Base-by-base conservation (phyloP, 2,888 invertebrate species). In the Rhagonycha lutea region DNA sequence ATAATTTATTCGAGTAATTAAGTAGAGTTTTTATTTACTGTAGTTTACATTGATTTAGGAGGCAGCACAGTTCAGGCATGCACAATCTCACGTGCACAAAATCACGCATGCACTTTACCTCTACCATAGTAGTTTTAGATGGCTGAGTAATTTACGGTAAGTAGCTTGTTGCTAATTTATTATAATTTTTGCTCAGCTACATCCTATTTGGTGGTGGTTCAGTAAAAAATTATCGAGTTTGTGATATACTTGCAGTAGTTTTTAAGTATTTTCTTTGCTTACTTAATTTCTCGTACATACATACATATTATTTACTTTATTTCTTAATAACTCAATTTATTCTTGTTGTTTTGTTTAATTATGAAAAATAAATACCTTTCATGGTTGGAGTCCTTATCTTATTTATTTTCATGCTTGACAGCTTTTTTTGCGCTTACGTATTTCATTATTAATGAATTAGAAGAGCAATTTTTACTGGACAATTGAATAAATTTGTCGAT, bases 41-140 rank as follows among this genome's bases (percentile, higher is more conserved):
- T 86, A 86, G 86, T 87, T 87, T 87, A 85, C 86, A 84, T 87
- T 87, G 83, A 86, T 80, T 82, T 87, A 87, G 87, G 87, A 86
- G 85, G 85, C 86, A 85, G 85, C 86, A 87, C 87, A 86, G 82
- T 86, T 85, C 86, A 85, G 86, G 87, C 86, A 87, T 87, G 87
- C 86, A 85, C 86, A 85, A 84, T 85, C 84, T 84, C 85, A 84
- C 84, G 85, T 85, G 85, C 86, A 86, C 86, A 86, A 86, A 85
- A 84, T 85, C 85, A 86, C 86, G 87, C 87, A 87, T 87, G 87
- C 85, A 85, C 86, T 86, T 85, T 86, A 85, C 83, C 84, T 85
- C 85, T 86, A 85, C 87, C 86, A 86, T 86, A 86, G 86, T 87
- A 87, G 87, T 85, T 86, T 86, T 87, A 86, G 86, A 86, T 85